Conservation (phyloP, 2,797 vertebrate species). For the Lagodon rhomboides region DNA sequence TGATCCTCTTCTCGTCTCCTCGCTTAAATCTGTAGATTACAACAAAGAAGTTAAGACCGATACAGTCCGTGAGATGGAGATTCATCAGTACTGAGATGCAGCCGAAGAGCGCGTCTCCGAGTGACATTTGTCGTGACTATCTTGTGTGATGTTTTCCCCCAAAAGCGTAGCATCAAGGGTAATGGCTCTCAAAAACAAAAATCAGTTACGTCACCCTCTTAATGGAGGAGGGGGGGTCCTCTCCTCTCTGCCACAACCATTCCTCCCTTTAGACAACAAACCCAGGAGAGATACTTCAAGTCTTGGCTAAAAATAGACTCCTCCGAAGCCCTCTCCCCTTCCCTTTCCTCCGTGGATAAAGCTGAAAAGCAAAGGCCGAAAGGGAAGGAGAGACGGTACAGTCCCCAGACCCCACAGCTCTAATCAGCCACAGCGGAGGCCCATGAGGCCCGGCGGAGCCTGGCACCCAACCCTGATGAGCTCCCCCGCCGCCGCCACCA, state of each 20-base stretch:
- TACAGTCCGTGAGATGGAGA: conserved; percentile 13
- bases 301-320: conserved; percentile 57
- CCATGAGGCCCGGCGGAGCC: conserved; percentile 44
- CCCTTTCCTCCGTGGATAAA: conserved; percentile 33
- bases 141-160: conserved; percentile 22
- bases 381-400: conserved; percentile 15
- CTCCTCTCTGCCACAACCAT: conserved; percentile 18
- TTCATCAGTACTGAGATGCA: conserved; percentile 52
- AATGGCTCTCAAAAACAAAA: conserved; percentile 22
- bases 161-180: conserved; percentile 7
- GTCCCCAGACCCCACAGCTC: conserved; percentile 51
- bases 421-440: conserved; percentile 64
- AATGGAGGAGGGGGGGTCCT: conserved; percentile 1
- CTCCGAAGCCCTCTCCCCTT: not conserved
- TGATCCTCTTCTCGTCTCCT: conserved; percentile 42
- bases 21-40: conserved; percentile 2
- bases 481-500: conserved; percentile 54
- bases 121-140: conserved; percentile 49
- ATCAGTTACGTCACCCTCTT: conserved; percentile 33
- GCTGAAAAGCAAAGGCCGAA: conserved; percentile 36
- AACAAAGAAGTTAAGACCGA: not conserved
- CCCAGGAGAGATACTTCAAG: conserved; percentile 37
- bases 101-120: conserved; percentile 26
- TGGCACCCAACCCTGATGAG: conserved; percentile 61
- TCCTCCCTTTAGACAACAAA: conserved; percentile 33